Evolutionary conservation across 2,113 vertebrate species (phyloP).

Genomic region (Heloderma charlesbogerti): DNA sequence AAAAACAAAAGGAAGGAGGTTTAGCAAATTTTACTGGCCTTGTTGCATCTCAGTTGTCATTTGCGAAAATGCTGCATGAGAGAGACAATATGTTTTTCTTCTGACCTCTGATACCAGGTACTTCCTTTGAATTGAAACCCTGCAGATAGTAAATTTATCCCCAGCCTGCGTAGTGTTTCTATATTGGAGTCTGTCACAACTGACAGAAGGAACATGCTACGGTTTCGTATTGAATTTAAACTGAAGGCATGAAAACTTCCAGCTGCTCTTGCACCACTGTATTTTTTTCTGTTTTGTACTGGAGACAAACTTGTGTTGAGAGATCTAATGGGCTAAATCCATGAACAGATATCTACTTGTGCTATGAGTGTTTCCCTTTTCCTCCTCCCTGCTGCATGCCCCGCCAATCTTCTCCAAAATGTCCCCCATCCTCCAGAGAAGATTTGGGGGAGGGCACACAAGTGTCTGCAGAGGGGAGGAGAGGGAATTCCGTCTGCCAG

Average conservation of each 20-base stretch:
- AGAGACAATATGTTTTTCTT: neutral
- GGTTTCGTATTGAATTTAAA: conserved; percentile 43
- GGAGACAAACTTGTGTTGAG: neutral
- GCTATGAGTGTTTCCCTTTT: too few species aligned
- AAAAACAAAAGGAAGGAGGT: neutral
- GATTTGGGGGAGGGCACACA: too few species aligned
- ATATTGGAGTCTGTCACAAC: neutral
- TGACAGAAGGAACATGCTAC: neutral
- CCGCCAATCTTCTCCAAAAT: too few species aligned
- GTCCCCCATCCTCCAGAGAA: too few species aligned
- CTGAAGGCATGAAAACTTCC: conserved; percentile 50
- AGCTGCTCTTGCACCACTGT: conserved; percentile 30
- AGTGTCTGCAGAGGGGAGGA: too few species aligned
- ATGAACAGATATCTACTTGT: too few species aligned
- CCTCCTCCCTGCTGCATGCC: too few species aligned
- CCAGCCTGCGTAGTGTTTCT: neutral
- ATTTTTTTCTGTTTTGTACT: neutral
- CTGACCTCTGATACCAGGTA: neutral
- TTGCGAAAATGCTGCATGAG: neutral
- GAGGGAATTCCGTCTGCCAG: too few species aligned
- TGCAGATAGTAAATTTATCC: conserved; percentile 1
- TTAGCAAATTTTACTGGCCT: conserved; percentile 2
- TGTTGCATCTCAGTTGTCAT: conserved; percentile 29
- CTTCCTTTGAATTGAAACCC: conserved; percentile 37
- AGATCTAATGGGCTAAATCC: neutral